Evolutionary conservation across 2,113 vertebrate species (phyloP).

Genomic region (Sisor rabdophorus): DNA sequence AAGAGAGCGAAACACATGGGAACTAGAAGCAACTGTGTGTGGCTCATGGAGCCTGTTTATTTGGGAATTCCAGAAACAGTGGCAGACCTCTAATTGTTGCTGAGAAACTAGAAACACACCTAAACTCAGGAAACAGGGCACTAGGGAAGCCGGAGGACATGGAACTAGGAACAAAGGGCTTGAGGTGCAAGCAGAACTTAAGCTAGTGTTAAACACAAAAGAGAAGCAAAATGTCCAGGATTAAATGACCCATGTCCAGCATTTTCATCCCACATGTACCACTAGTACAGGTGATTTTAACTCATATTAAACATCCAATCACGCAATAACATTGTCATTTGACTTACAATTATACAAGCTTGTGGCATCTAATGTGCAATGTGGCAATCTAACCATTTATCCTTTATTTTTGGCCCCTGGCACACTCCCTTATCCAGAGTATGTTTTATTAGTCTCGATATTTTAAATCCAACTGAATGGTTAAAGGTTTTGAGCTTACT

Average conservation of each 20-base stretch:
- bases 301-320: background rate
- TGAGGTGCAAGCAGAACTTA: background rate
- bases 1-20: background rate
- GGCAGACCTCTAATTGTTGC: background rate
- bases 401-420: background rate
- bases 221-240: background rate
- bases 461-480: too few relatives aligned
- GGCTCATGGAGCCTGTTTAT: background rate
- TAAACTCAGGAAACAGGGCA: too few relatives aligned
- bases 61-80: slow-evolving; percentile 9
- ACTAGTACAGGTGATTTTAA: background rate
- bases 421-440: too few relatives aligned
- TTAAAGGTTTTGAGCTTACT: too few relatives aligned
- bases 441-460: too few relatives aligned
- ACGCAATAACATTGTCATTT: background rate
- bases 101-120: background rate
- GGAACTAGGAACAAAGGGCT: background rate
- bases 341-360: background rate
- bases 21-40: slow-evolving; percentile 12
- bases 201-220: background rate
- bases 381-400: background rate
- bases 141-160: background rate
- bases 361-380: background rate
- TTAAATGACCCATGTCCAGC: background rate
- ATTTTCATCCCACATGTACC: background rate